Conservation (phyloP, 2,888 invertebrate species). For the Parnassius apollo region DNA sequence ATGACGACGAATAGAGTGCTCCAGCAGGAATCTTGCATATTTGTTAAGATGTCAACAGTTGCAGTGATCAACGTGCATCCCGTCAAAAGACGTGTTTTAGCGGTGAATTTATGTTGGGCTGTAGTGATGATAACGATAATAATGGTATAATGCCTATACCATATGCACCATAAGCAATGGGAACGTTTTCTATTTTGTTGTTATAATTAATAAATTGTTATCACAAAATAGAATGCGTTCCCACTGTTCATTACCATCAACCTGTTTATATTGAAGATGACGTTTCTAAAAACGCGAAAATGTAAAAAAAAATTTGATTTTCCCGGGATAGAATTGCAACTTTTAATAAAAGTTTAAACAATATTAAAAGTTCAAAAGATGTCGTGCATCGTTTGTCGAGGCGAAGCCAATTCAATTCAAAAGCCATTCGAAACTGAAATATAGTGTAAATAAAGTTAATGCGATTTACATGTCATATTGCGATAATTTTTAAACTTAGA, state of each 20-base stretch:
- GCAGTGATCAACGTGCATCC: no score
- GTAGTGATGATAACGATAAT: no score
- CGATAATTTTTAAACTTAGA: not conserved
- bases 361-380: constrained; percentile 14
- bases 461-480: constrained; percentile 3
- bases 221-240: no score
- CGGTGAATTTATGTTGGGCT: no score
- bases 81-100: no score
- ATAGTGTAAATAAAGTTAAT: constrained; percentile 11
- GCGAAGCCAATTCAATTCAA: constrained; percentile 18
- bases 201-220: no score
- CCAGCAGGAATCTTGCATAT: no score
- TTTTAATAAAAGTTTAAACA: constrained; percentile 16
- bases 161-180: no score
- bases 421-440: constrained; percentile 24
- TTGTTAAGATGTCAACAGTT: no score
- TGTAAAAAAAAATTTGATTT: not conserved
- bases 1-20: no score
- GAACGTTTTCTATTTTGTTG: no score
- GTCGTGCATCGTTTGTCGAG: constrained; percentile 3
- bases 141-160: no score
- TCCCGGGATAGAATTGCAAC: not conserved
- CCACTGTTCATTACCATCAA: not conserved
- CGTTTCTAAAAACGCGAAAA: not conserved
- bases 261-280: not conserved